phyloP scores from a whole-genome alignment of 2,113 vertebrate species.

The Prionailurus bengalensis region DNA sequence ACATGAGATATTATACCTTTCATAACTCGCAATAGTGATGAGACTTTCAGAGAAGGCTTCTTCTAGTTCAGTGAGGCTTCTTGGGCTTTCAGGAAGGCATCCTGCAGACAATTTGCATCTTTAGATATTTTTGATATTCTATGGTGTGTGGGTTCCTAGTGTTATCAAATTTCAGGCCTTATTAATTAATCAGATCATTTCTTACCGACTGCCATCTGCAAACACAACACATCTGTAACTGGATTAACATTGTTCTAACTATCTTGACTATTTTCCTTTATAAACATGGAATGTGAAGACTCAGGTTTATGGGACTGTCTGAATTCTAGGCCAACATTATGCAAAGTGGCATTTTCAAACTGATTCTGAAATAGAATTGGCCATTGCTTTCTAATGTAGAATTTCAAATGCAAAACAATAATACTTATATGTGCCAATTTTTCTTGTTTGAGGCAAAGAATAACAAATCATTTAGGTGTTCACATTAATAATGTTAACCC shows the following conservation, averaged over 20 bases:
- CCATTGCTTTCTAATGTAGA: neutral
- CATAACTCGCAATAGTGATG: neutral
- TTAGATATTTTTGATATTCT: neutral
- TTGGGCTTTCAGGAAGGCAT: neutral
- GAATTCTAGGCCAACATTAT: neutral
- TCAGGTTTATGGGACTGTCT: neutral
- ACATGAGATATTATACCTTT: neutral
- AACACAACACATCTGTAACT: neutral
- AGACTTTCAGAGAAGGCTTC: neutral
- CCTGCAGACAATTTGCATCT: neutral
- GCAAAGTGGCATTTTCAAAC: neutral
- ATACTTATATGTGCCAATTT: neutral
- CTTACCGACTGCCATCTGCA: neutral
- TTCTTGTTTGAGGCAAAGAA: neutral
- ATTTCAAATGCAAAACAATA: neutral
- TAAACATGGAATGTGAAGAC: neutral
- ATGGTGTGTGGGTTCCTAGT: neutral
- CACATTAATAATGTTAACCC: neutral
- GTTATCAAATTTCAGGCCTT: neutral
- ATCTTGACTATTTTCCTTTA: neutral
- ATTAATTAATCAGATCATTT: neutral
- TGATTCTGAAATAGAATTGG: neutral
- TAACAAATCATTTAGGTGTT: neutral
- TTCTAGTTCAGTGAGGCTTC: neutral
- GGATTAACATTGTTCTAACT: neutral